A percentile compares a stretch with the other conserved stretches of the same genome.
phyloP scores from a whole-genome alignment of 2,113 vertebrate genomes.

The Mobula birostris region DNA sequence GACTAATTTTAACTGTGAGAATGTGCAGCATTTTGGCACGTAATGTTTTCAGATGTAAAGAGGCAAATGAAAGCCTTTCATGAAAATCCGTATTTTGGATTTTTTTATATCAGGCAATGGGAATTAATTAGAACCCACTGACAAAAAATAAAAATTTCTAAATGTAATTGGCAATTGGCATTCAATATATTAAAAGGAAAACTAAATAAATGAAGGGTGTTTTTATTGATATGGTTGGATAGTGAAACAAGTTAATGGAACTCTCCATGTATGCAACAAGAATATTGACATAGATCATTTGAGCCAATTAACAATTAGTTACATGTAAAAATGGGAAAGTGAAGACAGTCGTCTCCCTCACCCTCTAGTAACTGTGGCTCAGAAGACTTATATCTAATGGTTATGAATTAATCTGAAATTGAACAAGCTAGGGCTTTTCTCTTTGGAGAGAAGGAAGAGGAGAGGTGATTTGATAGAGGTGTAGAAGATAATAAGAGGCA shows the following conservation, averaged over 20 bases:
- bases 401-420: neutral
- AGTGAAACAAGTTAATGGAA: neutral
- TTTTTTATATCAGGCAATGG: neutral
- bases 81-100: neutral
- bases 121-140: neutral
- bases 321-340: neutral
- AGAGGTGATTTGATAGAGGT: too few relatives aligned
- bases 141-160: neutral
- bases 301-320: neutral
- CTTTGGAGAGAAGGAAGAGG: too few relatives aligned
- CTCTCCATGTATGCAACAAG: neutral
- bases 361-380: neutral
- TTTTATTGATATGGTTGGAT: too few relatives aligned
- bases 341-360: neutral
- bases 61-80: neutral
- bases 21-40: neutral
- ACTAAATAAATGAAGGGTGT: neutral
- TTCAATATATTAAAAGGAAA: neutral
- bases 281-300: neutral
- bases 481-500: too few relatives aligned
- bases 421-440: too few relatives aligned
- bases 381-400: neutral
- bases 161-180: neutral
- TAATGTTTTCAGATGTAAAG: neutral
- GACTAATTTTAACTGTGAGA: neutral